Percentiles rank a stretch among this genome's conserved stretches.
These are phyloP conservation scores for Leptopilina myrica DNA, from an alignment of 2,888 invertebrate genomes.

Conservation along the genomic window DNA sequence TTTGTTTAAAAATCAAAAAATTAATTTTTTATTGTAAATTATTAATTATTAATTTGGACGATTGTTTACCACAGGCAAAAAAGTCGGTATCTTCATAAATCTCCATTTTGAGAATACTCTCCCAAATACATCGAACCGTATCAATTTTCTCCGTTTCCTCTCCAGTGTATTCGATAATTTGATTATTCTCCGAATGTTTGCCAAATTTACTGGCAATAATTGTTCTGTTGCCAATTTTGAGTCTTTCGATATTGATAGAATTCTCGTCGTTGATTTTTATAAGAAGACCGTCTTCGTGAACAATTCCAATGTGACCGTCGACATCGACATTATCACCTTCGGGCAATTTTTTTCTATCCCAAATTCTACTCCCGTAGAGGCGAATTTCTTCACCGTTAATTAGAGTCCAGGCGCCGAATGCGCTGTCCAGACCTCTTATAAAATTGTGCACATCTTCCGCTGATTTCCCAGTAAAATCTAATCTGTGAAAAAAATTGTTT, in stretches of 20 bases:
- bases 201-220: conserved; percentile 89
- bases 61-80: conserved; percentile 85
- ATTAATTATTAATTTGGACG: too few species aligned
- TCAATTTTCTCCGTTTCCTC: conserved; percentile 86
- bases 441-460: conserved; percentile 92
- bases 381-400: conserved; percentile 82
- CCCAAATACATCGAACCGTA: conserved; percentile 86
- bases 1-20: too few species aligned
- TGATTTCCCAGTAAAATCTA: conserved; percentile 83
- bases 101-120: conserved; percentile 87
- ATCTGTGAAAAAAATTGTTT: conserved; percentile 71
- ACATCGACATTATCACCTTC: conserved; percentile 79
- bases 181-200: conserved; percentile 76
- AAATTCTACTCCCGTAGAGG: conserved; percentile 89
- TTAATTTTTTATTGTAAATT: too few species aligned
- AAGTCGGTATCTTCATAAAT: conserved; percentile 89
- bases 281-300: conserved; percentile 89
- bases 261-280: conserved; percentile 89
- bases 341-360: conserved; percentile 75
- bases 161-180: conserved; percentile 82
- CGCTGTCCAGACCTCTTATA: conserved; percentile 94
- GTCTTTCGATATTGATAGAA: conserved; percentile 86
- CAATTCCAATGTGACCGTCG: conserved; percentile 75
- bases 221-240: conserved; percentile 89
- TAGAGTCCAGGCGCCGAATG: conserved; percentile 91